Base-by-base conservation (phyloP, 2,888 invertebrate genomes). In the Spodoptera picta region DNA sequence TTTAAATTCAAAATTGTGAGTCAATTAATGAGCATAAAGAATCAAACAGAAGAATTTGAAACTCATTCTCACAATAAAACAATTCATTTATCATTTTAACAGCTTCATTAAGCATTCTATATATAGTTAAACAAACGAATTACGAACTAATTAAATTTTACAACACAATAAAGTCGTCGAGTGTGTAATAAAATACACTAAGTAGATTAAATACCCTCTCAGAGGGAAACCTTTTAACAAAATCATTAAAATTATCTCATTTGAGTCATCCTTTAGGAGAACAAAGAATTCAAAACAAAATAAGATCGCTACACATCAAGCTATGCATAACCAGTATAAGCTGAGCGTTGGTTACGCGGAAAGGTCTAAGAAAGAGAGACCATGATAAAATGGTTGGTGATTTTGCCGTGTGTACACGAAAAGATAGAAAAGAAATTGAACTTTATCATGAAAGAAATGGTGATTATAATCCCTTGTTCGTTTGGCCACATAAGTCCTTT, bases 221-320 rank as follows among this genome's bases (percentile, higher is more conserved):
- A 58, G 58, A 54, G 51, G 23, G 12, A 47, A 55, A 58, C 45
- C 54, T 24, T 52, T 69, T 57, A 43, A 49, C 47, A 51, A 47
- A 64, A 31, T 58, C 53, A 24, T 51, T 69, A 24, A 64, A 63
- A 69, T 69, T 54, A 54, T 58, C 54, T 27, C 27, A 46, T 27
- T 2, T 43, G 63, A 69, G 24, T 63, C 69, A 69, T 53, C 36
- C 23, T 43, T 11, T 45, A 6, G 27, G 45, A 7, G 2, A 12
- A 68, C 69, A 69, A 56, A 69, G 62, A 56, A 36, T 43, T 1
- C 36, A 46, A 14, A 48, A 68, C 68, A 69, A 62, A 53, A 63
- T n/a, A 24, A 45, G 43, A 6, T 31, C 23, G 24, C 11, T 46
- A 19, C 46, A 36, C 2, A 6, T 6, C 19, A 19, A 19, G 19